Base-by-base conservation (phyloP, 2,888 invertebrate species). In the Teleogryllus oceanicus region DNA sequence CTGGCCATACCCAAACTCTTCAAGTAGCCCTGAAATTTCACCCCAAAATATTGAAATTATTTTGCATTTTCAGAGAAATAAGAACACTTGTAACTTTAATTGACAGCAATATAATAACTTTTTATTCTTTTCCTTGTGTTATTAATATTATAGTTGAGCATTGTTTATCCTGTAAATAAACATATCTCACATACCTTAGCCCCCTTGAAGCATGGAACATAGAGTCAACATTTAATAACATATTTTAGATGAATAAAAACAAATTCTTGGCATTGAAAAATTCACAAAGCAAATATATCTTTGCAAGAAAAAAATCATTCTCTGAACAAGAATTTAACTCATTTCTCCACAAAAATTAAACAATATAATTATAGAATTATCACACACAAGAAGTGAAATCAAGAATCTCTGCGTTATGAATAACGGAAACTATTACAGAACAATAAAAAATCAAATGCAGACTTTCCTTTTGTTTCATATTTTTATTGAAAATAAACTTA, bases 1-100 rank as follows among this genome's bases (percentile, higher is more conserved):
- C 97, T 91, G 2, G 96, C 96, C 96, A 96, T 95, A 82, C 97
- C 98, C 85, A 99, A 89, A 79, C 97, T 96, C 91, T 94, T 94
- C 82, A 98, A 88, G 87, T 99, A 98, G 21, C 96, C 96, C 96
- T 95, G 85, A 77, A 85, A 85, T 81, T 83, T 49, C 10, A 5
- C 16, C 13, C 13, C 62, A 62, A 62, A 62, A 62, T n/a, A 62
- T 62, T 62, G 16, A 80, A 77, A 82, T 21, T 75, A n/a, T 75
- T 50, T 13, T n/a, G 20, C 21, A 76, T 2, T 21, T 76, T 37
- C 8, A 37, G 37, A 62, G 16, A 62, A 62, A 18, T n/a, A 13
- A 10, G 62, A 62, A 11, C 62, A 62, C 62, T 62, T 62, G 8
- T 37, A 37, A 37, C 37, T 37, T 37, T 37, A 5, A 37, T 37